Conservation (phyloP, 35 echinoderm and acorn worm genomes). For the Chiridota heheva region DNA sequence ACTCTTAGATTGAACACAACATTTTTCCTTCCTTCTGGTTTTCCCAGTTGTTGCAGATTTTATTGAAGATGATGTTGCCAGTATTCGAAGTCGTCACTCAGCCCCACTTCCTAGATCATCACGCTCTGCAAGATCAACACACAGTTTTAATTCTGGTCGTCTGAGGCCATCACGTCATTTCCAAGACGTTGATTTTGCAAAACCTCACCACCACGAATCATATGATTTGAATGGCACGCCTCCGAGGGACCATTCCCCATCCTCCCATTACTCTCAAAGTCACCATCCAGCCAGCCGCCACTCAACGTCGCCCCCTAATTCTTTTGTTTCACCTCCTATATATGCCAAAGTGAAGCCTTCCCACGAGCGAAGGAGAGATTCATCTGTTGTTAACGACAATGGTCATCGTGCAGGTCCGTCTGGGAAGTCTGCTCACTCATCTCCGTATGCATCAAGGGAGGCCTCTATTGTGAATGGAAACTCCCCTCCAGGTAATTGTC, state of each 20-base stretch:
- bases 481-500: slow-evolving; percentile 13
- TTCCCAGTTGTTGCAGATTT: slow-evolving; percentile 22
- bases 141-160: slow-evolving; percentile 4
- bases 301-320: slow-evolving; percentile 1
- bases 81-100: slow-evolving; percentile 25
- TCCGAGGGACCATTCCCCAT: no score
- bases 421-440: slow-evolving; percentile 31
- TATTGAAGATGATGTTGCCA: slow-evolving; percentile 28
- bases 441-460: slow-evolving; percentile 5
- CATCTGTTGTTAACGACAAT: neutral
- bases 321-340: neutral
- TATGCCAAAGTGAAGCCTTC: slow-evolving; percentile 23
- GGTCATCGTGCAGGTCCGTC: neutral
- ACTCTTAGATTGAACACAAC: no score
- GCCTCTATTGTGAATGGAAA: slow-evolving; percentile 35
- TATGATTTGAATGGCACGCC: no score
- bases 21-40: neutral
- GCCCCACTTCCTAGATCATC: neutral
- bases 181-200: no score
- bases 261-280: slow-evolving; percentile 18
- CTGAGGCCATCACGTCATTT: neutral
- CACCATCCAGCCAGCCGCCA: slow-evolving; percentile 4
- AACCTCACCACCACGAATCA: no score
- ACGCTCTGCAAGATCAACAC: neutral
- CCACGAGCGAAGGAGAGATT: neutral